Evolutionary conservation across 2,888 invertebrate species (phyloP).

Genomic region (Dioctria linearis): DNA sequence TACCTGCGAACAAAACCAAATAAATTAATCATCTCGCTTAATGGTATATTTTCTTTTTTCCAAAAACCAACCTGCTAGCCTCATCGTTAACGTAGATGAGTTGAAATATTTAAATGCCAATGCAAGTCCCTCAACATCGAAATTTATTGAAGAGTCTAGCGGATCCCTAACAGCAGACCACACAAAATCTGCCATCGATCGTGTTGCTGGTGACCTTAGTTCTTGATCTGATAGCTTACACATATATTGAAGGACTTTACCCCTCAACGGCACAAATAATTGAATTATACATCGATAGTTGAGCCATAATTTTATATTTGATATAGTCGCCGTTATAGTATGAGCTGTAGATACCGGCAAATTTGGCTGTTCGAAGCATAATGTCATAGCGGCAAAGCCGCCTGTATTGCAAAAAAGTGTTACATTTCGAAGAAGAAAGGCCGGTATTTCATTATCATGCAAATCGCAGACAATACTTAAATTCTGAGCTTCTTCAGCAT

Average conservation of each 20-base stretch:
- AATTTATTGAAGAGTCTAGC: slow-evolving; percentile 86
- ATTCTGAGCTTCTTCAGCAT: slow-evolving; percentile 83
- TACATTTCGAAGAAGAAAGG: slow-evolving; percentile 92
- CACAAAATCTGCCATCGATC: slow-evolving; percentile 96
- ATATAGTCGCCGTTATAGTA: slow-evolving; percentile 91
- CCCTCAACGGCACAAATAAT: slow-evolving; percentile 88
- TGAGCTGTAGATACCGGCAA: slow-evolving; percentile 92
- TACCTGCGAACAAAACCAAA: slow-evolving; percentile 67
- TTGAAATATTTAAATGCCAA: slow-evolving; percentile 97
- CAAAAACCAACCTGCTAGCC: slow-evolving; percentile 80
- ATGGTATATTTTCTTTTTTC: not conserved
- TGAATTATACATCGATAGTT: slow-evolving; percentile 92
- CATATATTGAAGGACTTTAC: slow-evolving; percentile 92
- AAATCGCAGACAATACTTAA: slow-evolving; percentile 82
- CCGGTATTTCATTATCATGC: slow-evolving; percentile 94
- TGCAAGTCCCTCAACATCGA: slow-evolving; percentile 90
- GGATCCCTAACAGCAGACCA: slow-evolving; percentile 97
- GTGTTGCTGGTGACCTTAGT: slow-evolving; percentile 87
- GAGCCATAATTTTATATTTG: slow-evolving; percentile 94
- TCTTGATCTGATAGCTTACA: slow-evolving; percentile 94
- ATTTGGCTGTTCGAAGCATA: slow-evolving; percentile 86
- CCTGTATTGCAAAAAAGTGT: slow-evolving; percentile 93
- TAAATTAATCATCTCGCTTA: not conserved
- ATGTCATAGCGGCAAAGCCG: slow-evolving; percentile 89
- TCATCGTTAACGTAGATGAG: slow-evolving; percentile 93